Evolutionary conservation across 2,113 vertebrate genomes (phyloP).

Genomic region (Oncorhynchus mykiss): DNA sequence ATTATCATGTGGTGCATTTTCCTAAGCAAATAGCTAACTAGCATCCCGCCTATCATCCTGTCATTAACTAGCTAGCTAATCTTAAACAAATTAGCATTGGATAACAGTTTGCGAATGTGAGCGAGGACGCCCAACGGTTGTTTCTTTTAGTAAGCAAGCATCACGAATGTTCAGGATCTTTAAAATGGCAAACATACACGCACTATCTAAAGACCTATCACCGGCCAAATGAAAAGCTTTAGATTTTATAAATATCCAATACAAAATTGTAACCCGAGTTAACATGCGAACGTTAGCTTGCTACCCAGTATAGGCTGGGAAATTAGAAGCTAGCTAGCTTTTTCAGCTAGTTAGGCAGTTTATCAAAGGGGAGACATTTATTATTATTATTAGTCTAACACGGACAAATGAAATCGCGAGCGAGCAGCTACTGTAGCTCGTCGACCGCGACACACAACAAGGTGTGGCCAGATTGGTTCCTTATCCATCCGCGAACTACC

Average conservation of each 20-base stretch:
- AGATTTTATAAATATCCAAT: not conserved
- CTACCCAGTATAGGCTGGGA: not conserved
- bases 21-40: not conserved
- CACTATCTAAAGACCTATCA: not conserved
- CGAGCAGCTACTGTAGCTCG: not conserved
- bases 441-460: constrained; percentile 51
- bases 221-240: not conserved
- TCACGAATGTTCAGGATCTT: not conserved
- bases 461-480: constrained; percentile 67
- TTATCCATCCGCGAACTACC: constrained; percentile 25
- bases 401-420: not conserved
- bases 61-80: constrained; percentile 21
- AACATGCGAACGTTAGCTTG: not conserved
- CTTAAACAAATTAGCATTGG: constrained; percentile 7
- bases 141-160: not conserved
- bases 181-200: not conserved
- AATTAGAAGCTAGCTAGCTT: not conserved
- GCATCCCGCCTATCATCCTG: not conserved
- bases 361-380: not conserved
- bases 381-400: not conserved
- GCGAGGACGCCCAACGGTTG: not conserved
- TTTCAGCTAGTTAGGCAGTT: not conserved
- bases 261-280: not conserved
- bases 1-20: not conserved
- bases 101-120: too few species aligned